These are phyloP conservation scores for Ctenopoma kingsleyae DNA, from an alignment of 2,797 vertebrate genomes.

Conservation along the genomic window DNA sequence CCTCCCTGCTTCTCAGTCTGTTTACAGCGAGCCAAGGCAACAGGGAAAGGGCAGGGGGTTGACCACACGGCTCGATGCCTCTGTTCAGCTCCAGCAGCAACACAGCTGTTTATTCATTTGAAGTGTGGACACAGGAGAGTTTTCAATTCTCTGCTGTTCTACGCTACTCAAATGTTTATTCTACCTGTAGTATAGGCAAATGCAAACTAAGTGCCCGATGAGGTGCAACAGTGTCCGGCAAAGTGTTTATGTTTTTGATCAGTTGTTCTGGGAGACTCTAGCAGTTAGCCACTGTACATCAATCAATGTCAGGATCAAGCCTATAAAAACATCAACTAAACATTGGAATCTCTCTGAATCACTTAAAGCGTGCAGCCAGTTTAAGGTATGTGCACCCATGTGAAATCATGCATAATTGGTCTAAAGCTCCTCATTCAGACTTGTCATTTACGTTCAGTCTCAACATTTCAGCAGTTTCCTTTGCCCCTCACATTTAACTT, in stretches of 20 bases:
- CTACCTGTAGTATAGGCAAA: constrained; percentile 42
- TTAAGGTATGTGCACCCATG: constrained; percentile 16
- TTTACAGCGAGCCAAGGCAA: constrained; percentile 72
- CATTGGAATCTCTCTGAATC: constrained; percentile 5
- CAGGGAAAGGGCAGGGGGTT: constrained; percentile 71
- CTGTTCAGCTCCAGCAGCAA: constrained; percentile 60
- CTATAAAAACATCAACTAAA: constrained; percentile 33
- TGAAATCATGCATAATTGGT: constrained; percentile 23
- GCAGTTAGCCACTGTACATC: constrained; percentile 42
- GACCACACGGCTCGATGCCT: constrained; percentile 66
- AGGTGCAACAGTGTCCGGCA: constrained; percentile 21
- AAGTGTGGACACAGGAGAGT: constrained; percentile 61
- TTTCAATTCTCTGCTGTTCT: constrained; percentile 66
- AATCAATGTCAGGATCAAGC: constrained; percentile 42
- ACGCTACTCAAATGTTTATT: constrained; percentile 65
- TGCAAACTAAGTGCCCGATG: constrained; percentile 21
- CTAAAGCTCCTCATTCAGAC: constrained; percentile 26
- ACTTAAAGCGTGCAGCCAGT: constrained; percentile 27
- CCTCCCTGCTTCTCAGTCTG: constrained; percentile 78
- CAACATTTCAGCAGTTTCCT: constrained; percentile 55
- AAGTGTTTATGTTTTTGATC: constrained; percentile 34
- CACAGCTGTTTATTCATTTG: constrained; percentile 81
- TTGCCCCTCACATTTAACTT: constrained; percentile 46
- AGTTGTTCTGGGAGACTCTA: constrained; percentile 32
- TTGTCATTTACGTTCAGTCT: constrained; percentile 55